Evolutionary conservation across 35 echinoderm and acorn worm species (phyloP).

Genomic region (Lytechinus variegatus): DNA sequence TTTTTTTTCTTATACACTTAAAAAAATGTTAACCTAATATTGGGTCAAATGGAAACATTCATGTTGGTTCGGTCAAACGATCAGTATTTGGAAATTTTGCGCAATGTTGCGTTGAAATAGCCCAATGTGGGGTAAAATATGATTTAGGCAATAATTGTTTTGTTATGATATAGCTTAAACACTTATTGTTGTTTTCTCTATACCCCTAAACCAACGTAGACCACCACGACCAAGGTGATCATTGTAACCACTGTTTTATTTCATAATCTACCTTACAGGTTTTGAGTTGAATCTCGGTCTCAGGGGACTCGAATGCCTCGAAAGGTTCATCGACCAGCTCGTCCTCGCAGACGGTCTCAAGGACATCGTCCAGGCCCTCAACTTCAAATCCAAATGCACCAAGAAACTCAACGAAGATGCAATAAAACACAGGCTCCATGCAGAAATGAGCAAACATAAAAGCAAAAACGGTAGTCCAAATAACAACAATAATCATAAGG

Average conservation of each 20-base stretch:
- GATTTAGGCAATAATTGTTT: too few relatives aligned
- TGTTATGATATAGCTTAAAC: too few relatives aligned
- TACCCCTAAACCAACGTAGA: too few relatives aligned
- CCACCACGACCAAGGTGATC: too few relatives aligned
- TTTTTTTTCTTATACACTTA: too few relatives aligned
- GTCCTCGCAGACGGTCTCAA: constrained; percentile 57
- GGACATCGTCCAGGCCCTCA: constrained; percentile 76
- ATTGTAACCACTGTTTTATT: background rate
- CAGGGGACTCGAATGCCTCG: constrained; percentile 73
- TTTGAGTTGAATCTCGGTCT: constrained; percentile 90
- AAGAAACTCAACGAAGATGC: constrained; percentile 80
- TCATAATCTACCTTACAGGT: constrained; percentile 53
- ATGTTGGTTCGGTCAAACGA: too few relatives aligned
- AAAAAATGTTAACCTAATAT: too few relatives aligned
- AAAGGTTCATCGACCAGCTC: constrained; percentile 70
- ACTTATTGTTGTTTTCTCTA: too few relatives aligned
- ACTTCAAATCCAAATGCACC: constrained; percentile 68
- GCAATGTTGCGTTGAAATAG: too few relatives aligned
- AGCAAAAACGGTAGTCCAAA: background rate
- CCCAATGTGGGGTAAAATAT: too few relatives aligned
- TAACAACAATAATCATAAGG: background rate
- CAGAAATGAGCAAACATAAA: constrained; percentile 38
- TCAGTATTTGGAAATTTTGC: too few relatives aligned
- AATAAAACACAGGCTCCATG: constrained; percentile 48
- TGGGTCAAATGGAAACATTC: too few relatives aligned